phyloP scores from a whole-genome alignment of 2,113 vertebrate species.

The Raphicerus campestris region DNA sequence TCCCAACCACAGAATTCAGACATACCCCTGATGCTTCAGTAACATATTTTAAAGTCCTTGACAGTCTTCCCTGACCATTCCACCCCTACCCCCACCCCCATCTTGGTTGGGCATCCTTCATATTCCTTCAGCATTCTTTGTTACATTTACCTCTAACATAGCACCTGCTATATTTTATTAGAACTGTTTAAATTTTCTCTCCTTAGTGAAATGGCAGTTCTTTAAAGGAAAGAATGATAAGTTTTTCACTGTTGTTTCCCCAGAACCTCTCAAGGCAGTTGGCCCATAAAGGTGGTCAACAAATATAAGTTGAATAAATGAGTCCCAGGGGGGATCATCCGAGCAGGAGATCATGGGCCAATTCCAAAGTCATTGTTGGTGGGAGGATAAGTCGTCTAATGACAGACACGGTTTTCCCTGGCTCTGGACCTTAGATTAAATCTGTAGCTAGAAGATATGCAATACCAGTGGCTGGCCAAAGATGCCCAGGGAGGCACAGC shows the following conservation, averaged over 20 bases:
- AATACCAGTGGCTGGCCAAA: background rate
- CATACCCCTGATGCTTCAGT: background rate
- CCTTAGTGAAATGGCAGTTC: background rate
- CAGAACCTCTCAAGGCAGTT: background rate
- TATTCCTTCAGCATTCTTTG: background rate
- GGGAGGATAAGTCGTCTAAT: background rate
- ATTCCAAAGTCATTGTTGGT: background rate
- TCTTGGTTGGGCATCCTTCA: background rate
- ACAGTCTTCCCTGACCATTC: background rate
- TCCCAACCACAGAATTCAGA: background rate
- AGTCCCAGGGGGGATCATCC: background rate
- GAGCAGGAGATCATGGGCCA: background rate
- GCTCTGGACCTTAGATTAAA: background rate
- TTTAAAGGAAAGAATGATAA: background rate
- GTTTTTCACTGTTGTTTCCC: background rate
- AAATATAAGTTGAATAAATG: background rate
- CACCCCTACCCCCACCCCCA: fast-evolving
- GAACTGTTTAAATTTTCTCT: background rate
- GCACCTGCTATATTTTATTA: background rate
- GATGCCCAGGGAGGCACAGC: background rate
- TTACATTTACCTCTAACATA: background rate
- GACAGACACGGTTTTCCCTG: background rate
- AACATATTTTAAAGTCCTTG: background rate
- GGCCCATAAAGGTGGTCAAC: background rate
- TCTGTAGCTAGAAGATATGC: background rate